These are phyloP conservation scores for Orientallactaga bullata DNA, from an alignment of 2,113 vertebrate genomes.

Conservation along the genomic window DNA sequence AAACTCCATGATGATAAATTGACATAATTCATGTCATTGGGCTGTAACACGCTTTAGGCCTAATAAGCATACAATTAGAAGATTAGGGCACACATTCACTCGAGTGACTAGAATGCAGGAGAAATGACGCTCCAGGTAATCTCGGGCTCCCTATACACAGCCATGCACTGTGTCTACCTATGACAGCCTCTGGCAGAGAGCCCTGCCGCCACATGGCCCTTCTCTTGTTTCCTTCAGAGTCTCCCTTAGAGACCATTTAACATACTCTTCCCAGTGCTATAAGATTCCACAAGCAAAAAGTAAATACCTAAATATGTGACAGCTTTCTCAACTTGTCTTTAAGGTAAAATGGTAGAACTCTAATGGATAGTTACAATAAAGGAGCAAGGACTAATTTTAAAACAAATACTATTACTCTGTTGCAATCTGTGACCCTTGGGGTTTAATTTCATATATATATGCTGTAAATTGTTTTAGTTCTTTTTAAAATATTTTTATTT, in stretches of 20 bases:
- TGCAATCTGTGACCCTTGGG: background rate
- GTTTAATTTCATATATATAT: background rate
- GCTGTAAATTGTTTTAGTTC: background rate
- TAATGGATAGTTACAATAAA: background rate
- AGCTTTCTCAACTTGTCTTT: background rate
- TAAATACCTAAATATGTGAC: background rate
- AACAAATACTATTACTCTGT: background rate
- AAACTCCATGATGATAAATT: background rate
- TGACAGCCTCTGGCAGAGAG: background rate
- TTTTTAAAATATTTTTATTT: background rate
- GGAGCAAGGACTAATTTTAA: background rate
- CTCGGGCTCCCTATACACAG: too few species aligned
- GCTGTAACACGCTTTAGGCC: too few species aligned
- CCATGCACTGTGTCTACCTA: background rate
- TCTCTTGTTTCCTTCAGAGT: background rate
- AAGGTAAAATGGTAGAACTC: background rate
- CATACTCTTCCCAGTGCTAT: background rate
- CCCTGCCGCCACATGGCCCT: accelerated
- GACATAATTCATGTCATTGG: accelerated
- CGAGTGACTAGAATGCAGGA: background rate
- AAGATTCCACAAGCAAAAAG: background rate
- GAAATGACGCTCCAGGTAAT: background rate
- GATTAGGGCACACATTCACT: background rate
- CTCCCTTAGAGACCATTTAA: background rate
- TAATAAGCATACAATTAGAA: background rate